Evolutionary conservation across 2,113 vertebrate genomes (phyloP), one percentile per base, ranked within the genome.

Genomic region (Chlorodrepanis virens): DNA sequence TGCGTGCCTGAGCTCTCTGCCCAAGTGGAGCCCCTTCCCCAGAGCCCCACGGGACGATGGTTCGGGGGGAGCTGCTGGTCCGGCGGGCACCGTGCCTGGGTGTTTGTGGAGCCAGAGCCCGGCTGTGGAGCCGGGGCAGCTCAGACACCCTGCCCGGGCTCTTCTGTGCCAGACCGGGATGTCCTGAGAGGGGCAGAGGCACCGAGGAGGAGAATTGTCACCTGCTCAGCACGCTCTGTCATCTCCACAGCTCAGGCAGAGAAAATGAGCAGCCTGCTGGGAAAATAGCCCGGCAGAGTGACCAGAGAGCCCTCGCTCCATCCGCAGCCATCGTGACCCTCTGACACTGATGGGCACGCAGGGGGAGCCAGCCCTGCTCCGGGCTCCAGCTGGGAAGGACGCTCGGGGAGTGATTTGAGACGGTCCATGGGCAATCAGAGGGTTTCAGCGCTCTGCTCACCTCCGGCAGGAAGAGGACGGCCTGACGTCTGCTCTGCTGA

Each of bases 31-130:
- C 47, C 63, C 63, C 29, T 54, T 19, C 6, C 0, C 10, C 56
- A 6, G 49, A 56, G 71, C 42, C 71, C 47, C 15, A 0, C 2
- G 5, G 54, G 39, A 8, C 2, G 0, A 2, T 2, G 1, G 0
- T 19, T 60, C 18, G 35, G 49, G 50, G 65, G 59, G 35, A 77
- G 64, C 64, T 25, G 71, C 68, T 29, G 87, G 8, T 12, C 3
- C 0, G 0, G 18, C 35, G 7, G 57, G 24, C 0, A 0, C 2
- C 0, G 40, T 4, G 37, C 19, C 1, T 39, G 0, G 6, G 37
- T 13, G 59, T 5, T 45, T 15, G 44, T 0, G 1, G 29, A 28
- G 25, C 14, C 2, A 11, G 75, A 50, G n/a, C 65, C 25, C 3
- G 1, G 39, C 27, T 33, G 31, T 3, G 17, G 53, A 13, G 57